A percentile compares a stretch with the other conserved stretches of the same genome.
Conservation (phyloP, 2,888 invertebrate genomes). For the Incurvaria masculella region DNA sequence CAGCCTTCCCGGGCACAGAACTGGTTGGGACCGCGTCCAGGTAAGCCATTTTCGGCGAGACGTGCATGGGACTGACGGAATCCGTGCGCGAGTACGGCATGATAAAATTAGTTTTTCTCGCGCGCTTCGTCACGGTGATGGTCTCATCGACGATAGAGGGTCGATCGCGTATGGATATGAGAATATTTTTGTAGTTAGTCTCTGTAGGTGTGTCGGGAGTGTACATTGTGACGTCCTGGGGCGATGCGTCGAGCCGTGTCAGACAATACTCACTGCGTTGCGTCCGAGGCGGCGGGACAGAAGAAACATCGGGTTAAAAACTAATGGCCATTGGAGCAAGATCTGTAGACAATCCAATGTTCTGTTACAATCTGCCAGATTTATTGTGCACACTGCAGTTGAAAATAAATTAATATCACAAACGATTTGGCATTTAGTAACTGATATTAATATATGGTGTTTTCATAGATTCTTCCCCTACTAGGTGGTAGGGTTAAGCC, state of each 20-base stretch:
- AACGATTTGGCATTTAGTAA: too few relatives aligned
- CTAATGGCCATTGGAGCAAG: neutral
- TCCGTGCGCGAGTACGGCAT: conserved; percentile 36
- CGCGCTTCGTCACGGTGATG: conserved; percentile 31
- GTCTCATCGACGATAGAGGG: conserved; percentile 39
- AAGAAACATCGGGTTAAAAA: neutral
- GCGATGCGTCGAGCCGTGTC: conserved; percentile 34
- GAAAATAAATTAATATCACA: too few relatives aligned
- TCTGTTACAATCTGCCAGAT: too few relatives aligned
- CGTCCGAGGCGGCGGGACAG: conserved; percentile 26
- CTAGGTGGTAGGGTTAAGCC: too few relatives aligned
- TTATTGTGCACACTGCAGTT: too few relatives aligned
- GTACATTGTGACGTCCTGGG: conserved; percentile 50
- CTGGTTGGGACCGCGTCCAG: conserved; percentile 34
- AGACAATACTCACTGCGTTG: conserved; percentile 53
- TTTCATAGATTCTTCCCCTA: too few relatives aligned
- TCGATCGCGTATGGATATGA: conserved; percentile 41
- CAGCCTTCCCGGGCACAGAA: conserved; percentile 68
- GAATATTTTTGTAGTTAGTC: conserved; percentile 41
- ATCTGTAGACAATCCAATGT: neutral
- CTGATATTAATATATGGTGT: too few relatives aligned
- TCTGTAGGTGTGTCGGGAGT: conserved; percentile 34
- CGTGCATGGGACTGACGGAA: conserved; percentile 31
- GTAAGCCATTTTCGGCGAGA: conserved; percentile 43
- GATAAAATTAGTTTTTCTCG: conserved; percentile 35